Evolutionary conservation across 2,888 invertebrate species (phyloP), one percentile per base, ranked within the genome.

Genomic region (Dasypolia templi): DNA sequence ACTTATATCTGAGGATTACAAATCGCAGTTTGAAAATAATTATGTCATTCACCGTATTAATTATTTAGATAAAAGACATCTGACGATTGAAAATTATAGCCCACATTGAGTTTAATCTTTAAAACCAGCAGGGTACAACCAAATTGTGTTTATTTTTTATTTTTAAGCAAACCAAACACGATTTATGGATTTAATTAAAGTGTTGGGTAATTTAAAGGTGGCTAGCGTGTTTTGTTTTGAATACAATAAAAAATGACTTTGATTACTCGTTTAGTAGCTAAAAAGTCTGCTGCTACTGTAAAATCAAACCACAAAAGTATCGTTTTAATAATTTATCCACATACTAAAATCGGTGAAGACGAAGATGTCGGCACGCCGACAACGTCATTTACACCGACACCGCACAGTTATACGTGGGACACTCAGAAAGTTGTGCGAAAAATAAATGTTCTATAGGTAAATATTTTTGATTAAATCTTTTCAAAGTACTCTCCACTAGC

Each of bases 301-400:
- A 53, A 51, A 14, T 53, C 12, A 53, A 12, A 51, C 49, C 11
- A n/a, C n/a, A 51, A 51, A 22, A 49, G 5, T 6, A 26, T 14
- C 26, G 53, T 14, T 26, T 26, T 14, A 0, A 53, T 12, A 12
- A 51, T 53, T 14, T 12, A 53, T 4, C 26, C 14, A 14, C 26
- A 53, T 14, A 14, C 26, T 26, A 14, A 22, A 51, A n/a, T 51
- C 49, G n/a, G 11, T 49, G 61, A 26, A 19, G 11, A 9, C 19
- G 7, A 29, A 53, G 19, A 42, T 53, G 14, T 32, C 9, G 39
- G 19, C 56, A 51, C n/a, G 22, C 51, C 32, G 44, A 68, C 53
- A 9, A 19, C 19, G 26, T 35, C 72, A 66, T 56, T 70, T 72
- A 72, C 35, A 64, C 67, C 61, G 51, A 69, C 72, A 68, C 64